A percentile compares a stretch with the other conserved stretches of the same genome.
Conservation (phyloP, 64 coral and sea anemone genomes). For the Cladopsammia gracilis region DNA sequence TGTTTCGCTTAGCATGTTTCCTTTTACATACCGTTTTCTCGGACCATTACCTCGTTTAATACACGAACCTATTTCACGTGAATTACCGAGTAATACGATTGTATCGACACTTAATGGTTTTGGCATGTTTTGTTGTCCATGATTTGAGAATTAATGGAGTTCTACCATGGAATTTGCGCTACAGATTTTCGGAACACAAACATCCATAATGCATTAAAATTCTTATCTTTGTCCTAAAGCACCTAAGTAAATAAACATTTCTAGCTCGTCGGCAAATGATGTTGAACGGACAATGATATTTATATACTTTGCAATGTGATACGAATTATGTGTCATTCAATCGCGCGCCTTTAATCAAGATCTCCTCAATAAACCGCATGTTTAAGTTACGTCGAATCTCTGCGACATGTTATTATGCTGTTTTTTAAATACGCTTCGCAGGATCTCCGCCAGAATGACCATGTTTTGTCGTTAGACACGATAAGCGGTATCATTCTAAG, state of each 20-base stretch:
- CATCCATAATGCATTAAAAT: constrained; percentile 45
- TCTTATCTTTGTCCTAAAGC: constrained; percentile 48
- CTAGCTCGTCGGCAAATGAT: constrained; percentile 1
- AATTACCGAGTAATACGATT: background rate
- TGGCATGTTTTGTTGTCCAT: background rate
- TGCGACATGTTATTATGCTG: background rate
- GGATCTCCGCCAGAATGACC: background rate
- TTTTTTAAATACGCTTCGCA: background rate
- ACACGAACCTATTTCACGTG: background rate
- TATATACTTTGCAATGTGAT: constrained; percentile 1
- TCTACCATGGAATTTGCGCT: background rate
- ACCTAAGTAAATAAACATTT: constrained; percentile 46
- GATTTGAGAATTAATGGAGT: background rate
- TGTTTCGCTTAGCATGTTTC: background rate
- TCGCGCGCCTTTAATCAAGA: background rate
- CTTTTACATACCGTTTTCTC: constrained; percentile 2
- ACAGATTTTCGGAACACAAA: constrained; percentile 29
- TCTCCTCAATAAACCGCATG: background rate
- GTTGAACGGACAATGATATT: background rate
- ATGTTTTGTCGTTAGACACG: background rate
- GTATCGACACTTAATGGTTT: background rate
- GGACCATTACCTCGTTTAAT: background rate
- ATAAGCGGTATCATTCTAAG: background rate
- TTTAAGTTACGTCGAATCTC: background rate
- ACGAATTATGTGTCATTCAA: background rate